Evolutionary conservation across 1,140 invertebrate species (phyloP).

Genomic region (Latrodectus geometricus): DNA sequence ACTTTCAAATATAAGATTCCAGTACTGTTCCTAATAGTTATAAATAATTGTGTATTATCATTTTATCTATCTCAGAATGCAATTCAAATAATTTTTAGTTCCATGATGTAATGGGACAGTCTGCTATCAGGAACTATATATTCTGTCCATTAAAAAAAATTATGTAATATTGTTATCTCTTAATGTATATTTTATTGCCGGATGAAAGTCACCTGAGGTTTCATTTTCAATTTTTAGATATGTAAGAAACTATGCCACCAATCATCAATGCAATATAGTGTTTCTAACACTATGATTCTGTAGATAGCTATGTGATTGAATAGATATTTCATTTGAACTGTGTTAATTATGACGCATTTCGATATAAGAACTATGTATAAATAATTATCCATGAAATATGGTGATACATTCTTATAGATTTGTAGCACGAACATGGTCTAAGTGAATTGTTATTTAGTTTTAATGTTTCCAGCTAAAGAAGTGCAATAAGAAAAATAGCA

Average conservation of each 20-base stretch:
- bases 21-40: no score
- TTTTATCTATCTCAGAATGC: no score
- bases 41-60: no score
- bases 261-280: constrained; percentile 48
- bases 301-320: constrained; percentile 59
- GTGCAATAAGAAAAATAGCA: not conserved
- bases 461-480: not conserved
- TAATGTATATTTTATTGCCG: not conserved
- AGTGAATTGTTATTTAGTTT: not conserved
- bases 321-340: constrained; percentile 41
- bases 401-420: constrained; percentile 19
- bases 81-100: no score
- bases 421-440: not conserved
- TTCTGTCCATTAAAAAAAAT: not conserved
- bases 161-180: not conserved
- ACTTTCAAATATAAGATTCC: no score
- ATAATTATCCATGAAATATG: not conserved
- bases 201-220: not conserved
- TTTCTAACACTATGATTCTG: constrained; percentile 44
- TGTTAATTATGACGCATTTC: constrained; percentile 34
- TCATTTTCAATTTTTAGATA: not conserved
- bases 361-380: constrained; percentile 1
- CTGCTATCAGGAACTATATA: not conserved
- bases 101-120: not conserved
- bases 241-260: not conserved